phyloP scores from a whole-genome alignment of 2,888 invertebrate genomes.

The Onchidella celtica region DNA sequence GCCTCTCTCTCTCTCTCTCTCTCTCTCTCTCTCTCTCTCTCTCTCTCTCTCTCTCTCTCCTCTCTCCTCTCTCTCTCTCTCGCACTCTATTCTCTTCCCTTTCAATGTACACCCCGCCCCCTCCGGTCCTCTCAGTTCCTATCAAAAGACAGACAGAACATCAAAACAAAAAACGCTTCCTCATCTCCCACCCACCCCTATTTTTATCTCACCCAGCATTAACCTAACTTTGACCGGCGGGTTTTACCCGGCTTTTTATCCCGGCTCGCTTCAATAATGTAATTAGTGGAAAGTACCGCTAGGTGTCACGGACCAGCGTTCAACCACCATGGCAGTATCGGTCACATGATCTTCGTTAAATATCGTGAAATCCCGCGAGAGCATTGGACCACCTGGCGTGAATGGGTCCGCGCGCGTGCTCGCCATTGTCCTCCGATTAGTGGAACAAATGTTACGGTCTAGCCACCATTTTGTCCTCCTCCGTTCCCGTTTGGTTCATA shows the following conservation, averaged over 20 bases:
- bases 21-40: neutral
- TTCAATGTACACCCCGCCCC: too few species aligned
- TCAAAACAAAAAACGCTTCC: too few species aligned
- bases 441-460: conserved; percentile 38
- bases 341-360: conserved; percentile 41
- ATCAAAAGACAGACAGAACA: too few species aligned
- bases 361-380: conserved; percentile 41
- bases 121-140: neutral
- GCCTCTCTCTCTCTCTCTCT: neutral
- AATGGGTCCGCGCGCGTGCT: conserved; percentile 6
- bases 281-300: conserved; percentile 18
- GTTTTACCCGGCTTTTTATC: neutral
- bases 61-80: too few species aligned
- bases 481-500: neutral
- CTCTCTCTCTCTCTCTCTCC: too few species aligned
- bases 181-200: too few species aligned
- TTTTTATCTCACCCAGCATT: too few species aligned
- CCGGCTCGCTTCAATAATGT: neutral
- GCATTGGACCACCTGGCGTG: conserved; percentile 31
- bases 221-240: too few species aligned
- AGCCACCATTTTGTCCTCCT: conserved; percentile 1
- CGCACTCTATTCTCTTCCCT: too few species aligned
- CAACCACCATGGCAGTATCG: conserved; percentile 15
- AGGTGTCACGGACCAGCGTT: neutral
- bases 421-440: conserved; percentile 35